These are phyloP conservation scores for Arrhamphus sclerolepis DNA, from an alignment of 2,797 vertebrate genomes.

Conservation along the genomic window DNA sequence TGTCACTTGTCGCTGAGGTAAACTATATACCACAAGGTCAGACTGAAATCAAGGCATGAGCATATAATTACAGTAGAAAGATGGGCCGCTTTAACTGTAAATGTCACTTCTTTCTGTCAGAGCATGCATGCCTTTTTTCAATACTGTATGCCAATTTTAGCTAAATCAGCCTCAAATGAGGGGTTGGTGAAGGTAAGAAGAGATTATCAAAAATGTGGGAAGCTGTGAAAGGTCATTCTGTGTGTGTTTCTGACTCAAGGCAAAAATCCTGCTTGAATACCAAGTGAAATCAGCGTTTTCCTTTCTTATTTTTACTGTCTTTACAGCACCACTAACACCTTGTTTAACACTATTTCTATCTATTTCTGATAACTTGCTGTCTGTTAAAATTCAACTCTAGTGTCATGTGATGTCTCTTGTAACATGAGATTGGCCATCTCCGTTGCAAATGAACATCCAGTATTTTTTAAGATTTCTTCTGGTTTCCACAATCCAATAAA, in stretches of 20 bases:
- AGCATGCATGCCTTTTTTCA: conserved; percentile 6
- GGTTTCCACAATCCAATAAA: neutral
- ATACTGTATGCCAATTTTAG: conserved; percentile 26
- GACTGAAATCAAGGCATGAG: conserved; percentile 5
- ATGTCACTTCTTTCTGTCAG: conserved; percentile 7
- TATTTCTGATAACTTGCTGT: conserved; percentile 17
- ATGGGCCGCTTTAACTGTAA: neutral
- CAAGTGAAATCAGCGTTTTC: conserved; percentile 47
- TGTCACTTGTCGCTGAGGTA: conserved; percentile 41
- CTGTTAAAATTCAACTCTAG: conserved; percentile 57
- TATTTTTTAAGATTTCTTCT: too few relatives aligned
- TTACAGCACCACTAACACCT: conserved; percentile 10
- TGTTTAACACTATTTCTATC: conserved; percentile 17
- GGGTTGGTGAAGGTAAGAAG: conserved; percentile 6
- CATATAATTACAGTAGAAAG: conserved; percentile 34
- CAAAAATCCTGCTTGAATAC: conserved; percentile 45
- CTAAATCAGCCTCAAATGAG: conserved; percentile 44
- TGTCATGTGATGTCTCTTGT: conserved; percentile 15
- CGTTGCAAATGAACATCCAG: too few relatives aligned
- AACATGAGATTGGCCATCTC: too few relatives aligned
- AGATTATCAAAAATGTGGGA: conserved; percentile 43
- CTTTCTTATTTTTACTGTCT: neutral
- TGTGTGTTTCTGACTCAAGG: conserved; percentile 24
- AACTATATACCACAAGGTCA: conserved; percentile 25
- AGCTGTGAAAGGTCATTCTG: conserved; percentile 64